phyloP scores from a whole-genome alignment of 2,797 vertebrate genomes.

The Cuniculus paca region DNA sequence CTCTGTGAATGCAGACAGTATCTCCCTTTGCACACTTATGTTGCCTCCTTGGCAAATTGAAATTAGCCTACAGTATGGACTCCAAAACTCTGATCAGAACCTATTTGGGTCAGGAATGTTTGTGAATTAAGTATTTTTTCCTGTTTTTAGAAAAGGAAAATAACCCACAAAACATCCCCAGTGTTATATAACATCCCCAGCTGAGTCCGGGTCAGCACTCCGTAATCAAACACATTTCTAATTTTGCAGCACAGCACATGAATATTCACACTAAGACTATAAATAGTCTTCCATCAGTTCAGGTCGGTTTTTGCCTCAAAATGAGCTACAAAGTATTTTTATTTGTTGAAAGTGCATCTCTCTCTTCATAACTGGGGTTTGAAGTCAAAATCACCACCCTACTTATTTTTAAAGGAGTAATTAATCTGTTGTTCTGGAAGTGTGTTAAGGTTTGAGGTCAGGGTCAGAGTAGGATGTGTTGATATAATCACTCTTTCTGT shows the following conservation, averaged over 20 bases:
- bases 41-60: background rate
- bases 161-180: background rate
- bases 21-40: background rate
- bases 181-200: background rate
- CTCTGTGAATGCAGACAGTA: background rate
- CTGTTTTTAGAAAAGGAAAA: conserved; percentile 33
- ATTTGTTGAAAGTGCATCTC: conserved; percentile 12
- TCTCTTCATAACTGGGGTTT: background rate
- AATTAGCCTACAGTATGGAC: background rate
- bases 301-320: conserved; percentile 54
- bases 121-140: background rate
- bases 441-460: background rate
- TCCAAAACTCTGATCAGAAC: background rate
- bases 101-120: background rate
- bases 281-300: conserved; percentile 28
- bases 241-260: conserved; percentile 4
- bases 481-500: background rate
- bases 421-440: background rate
- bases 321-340: conserved; percentile 28
- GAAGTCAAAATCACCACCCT: background rate
- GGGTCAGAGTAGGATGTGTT: background rate
- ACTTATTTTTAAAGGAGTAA: background rate
- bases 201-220: conserved; percentile 46
- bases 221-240: conserved; percentile 1
- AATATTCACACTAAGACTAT: conserved; percentile 48